Evolutionary conservation across 1,140 invertebrate genomes (phyloP).

Genomic region (Drosophila triauraria): DNA sequence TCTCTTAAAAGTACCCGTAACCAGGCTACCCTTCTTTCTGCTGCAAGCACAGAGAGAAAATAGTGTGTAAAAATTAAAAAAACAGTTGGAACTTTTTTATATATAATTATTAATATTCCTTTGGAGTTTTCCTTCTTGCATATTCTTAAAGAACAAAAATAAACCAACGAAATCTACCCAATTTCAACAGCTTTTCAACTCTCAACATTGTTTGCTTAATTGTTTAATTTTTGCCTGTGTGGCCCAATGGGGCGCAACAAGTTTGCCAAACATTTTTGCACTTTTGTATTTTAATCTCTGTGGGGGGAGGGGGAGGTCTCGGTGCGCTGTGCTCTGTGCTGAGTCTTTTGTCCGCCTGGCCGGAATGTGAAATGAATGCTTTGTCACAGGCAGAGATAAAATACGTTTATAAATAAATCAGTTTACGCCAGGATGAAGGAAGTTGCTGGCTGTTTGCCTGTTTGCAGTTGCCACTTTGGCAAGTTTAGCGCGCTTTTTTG

Average conservation of each 20-base stretch:
- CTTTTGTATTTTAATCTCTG: constrained; percentile 68
- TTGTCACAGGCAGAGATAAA: constrained; percentile 72
- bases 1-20: not conserved
- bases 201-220: not conserved
- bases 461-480: constrained; percentile 38
- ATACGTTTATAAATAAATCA: constrained; percentile 81
- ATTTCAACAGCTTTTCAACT: not conserved
- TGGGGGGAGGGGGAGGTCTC: too few species aligned
- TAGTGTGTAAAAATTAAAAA: too few species aligned
- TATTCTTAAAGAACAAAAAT: too few species aligned
- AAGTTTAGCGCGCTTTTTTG: constrained; percentile 42
- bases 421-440: constrained; percentile 69
- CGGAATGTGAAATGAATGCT: constrained; percentile 65
- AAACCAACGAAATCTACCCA: too few species aligned
- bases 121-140: too few species aligned
- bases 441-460: constrained; percentile 46
- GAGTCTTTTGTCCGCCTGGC: constrained; percentile 48
- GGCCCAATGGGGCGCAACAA: constrained; percentile 57
- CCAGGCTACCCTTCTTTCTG: not conserved
- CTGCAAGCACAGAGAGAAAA: constrained; percentile 14
- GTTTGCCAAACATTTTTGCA: constrained; percentile 76
- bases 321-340: not conserved
- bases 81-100: too few species aligned
- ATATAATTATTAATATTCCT: too few species aligned
- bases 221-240: constrained; percentile 14